phyloP scores from a whole-genome alignment of 2,797 vertebrate species.

The Lindbergichthys nudifrons region DNA sequence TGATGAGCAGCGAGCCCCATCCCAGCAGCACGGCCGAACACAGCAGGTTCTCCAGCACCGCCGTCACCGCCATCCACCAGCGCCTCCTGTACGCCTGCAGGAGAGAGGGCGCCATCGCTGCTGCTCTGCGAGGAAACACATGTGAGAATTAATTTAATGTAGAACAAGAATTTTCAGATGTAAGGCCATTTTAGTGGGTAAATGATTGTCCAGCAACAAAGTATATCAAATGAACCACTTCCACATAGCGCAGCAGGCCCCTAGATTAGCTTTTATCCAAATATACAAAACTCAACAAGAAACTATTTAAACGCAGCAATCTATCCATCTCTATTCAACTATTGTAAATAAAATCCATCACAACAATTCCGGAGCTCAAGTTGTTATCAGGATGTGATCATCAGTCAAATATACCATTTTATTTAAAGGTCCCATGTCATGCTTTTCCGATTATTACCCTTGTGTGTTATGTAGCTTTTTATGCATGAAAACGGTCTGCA shows the following conservation, averaged over 20 bases:
- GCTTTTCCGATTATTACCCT: too few species aligned
- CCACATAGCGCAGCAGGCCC: neutral
- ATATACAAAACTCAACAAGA: neutral
- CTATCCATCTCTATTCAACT: neutral
- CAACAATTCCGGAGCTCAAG: neutral
- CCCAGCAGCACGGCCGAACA: slow-evolving; percentile 93
- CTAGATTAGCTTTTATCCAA: neutral
- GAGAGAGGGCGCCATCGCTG: slow-evolving; percentile 86
- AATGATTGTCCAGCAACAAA: neutral
- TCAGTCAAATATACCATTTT: neutral
- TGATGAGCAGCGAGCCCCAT: slow-evolving; percentile 93
- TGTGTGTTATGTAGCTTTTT: too few species aligned
- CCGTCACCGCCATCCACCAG: slow-evolving; percentile 93
- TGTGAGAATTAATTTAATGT: neutral
- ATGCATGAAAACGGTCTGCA: too few species aligned
- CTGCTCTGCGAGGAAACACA: slow-evolving; percentile 23
- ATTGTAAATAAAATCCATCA: neutral
- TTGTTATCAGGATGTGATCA: neutral
- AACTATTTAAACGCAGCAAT: neutral
- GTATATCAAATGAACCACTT: neutral
- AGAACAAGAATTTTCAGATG: neutral
- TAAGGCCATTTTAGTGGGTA: neutral
- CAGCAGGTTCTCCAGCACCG: slow-evolving; percentile 90
- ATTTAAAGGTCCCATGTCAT: neutral
- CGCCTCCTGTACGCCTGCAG: slow-evolving; percentile 87